Conservation (phyloP, 2,797 vertebrate species). For the Myripristis murdjan region DNA sequence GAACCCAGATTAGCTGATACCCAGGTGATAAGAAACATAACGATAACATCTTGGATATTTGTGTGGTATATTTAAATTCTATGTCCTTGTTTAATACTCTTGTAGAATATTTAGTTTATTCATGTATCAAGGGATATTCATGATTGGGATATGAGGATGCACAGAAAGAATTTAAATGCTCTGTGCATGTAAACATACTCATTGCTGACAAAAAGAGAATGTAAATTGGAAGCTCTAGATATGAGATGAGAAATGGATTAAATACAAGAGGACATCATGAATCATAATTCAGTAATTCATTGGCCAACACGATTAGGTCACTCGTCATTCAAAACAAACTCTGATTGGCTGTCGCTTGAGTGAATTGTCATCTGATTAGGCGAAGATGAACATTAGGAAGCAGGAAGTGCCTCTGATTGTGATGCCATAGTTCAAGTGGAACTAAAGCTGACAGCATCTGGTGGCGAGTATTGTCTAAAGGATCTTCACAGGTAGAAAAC, state of each 20-base stretch:
- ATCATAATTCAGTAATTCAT: neutral
- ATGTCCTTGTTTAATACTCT: no score
- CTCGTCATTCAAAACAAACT: neutral
- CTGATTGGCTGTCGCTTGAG: constrained; percentile 6
- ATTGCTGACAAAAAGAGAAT: neutral
- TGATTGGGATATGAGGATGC: no score
- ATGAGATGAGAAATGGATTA: neutral
- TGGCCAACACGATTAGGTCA: constrained; percentile 23
- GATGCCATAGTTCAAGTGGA: neutral
- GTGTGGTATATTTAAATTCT: neutral
- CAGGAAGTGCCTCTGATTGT: constrained; percentile 2
- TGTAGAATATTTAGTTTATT: no score
- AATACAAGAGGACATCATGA: neutral
- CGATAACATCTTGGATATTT: neutral
- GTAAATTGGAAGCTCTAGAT: constrained; percentile 22
- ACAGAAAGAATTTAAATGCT: no score
- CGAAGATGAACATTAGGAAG: neutral
- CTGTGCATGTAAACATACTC: neutral
- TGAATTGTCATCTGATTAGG: constrained; percentile 12
- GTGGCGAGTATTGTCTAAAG: neutral
- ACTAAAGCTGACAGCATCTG: neutral
- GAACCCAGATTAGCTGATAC: neutral
- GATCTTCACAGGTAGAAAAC: constrained; percentile 14
- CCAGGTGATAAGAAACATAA: neutral
- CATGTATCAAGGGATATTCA: no score